Evolutionary conservation across 1,140 invertebrate species (phyloP), one percentile per base, ranked within the genome.

Genomic region (Anastrepha ludens): DNA sequence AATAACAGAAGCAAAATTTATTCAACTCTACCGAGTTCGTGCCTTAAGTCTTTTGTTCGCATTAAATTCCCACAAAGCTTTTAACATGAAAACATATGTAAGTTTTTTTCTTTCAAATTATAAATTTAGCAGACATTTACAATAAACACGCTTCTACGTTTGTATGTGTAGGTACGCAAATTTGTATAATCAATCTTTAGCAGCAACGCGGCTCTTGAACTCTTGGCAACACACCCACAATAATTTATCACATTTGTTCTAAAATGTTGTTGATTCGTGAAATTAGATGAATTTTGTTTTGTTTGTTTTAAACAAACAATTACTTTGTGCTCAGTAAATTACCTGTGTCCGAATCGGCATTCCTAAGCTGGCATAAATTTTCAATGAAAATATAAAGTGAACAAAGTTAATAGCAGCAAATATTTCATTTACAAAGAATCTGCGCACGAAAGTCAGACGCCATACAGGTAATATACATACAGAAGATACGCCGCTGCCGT

Each of bases 31-130:
- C 29, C 60, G 15, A 62, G 60, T 62, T 62, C 60, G 60, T 62
- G 60, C n/a, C 60, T 62, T 62, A 62, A 62, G 60, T 62, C 60
- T 62, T 62, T 62, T n/a, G 60, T 62, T 62, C 15, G n/a, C n/a
- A 55, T 55, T 55, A 55, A 55, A 11, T 55, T 55, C 50, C 15
- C 60, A 62, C 8, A 9, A 11, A 55, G 11, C 50, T 55, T 62
- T 62, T 62, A 62, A 62, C 60, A 9, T 62, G n/a, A 62, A 62
- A 62, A 15, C 15, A 4, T 6, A 62, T 62, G 60, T 62, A 62
- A 62, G 13, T 62, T 9, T 4, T n/a, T 17, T 15, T 9, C 13
- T n/a, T 17, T 15, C 60, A 62, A 62, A 62, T 62, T 5, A n/a
- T n/a, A n/a, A 17, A 62, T 62, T 62, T 62, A 4, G 2, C 15